Evolutionary conservation across 30 jellyfish, hydroid and myxozoan genomes (phyloP), one percentile per base, ranked within the genome.

Genomic region (Hydractinia echinata): DNA sequence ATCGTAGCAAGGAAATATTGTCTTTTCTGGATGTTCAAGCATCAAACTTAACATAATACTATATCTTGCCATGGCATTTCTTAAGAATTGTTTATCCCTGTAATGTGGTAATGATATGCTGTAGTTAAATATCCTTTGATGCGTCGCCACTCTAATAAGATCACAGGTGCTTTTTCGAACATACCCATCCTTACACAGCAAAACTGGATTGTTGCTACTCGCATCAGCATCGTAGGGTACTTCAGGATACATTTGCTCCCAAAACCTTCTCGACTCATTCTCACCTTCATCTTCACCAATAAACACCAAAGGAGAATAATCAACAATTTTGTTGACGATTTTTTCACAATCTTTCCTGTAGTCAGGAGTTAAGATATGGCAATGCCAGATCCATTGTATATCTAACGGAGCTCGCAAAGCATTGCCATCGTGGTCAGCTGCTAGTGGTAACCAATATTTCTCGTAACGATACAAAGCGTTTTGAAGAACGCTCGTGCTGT

Each of bases 1-100:
- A 78, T 90, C 97, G 62, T 70, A 84, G 76, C 94, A 90, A 4
- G 97, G 97, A 56, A 90, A 95, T 13, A 86, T 81, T 11, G 87
- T 86, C 51, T 83, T 69, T 11, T 83, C 61, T 15, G 97, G 92
- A 20, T 83, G 49, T 13, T 90, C 97, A 60, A 76, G 66, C 84
- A 73, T 81, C 30, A 85, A 53, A 70, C 51, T 62, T 66, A 90
- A 21, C 97, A 90, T 85, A 49, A 82, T 73, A 84, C 79, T 51
- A 68, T 90, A 90, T 5, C 97, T 89, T 83, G 77, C 86, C 5
- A 82, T 85, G n/a, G 95, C 97, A 66, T 90, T 89, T 61, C 72
- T 60, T 14, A 86, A 85, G 79, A 90, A 90, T 19, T 53, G 66
- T 19, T 66, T 73, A 72, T 90, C 96, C 7, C 94, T 50, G 54